Base-by-base conservation (phyloP, 2,113 vertebrate genomes). In the Leptocoma aspasia region DNA sequence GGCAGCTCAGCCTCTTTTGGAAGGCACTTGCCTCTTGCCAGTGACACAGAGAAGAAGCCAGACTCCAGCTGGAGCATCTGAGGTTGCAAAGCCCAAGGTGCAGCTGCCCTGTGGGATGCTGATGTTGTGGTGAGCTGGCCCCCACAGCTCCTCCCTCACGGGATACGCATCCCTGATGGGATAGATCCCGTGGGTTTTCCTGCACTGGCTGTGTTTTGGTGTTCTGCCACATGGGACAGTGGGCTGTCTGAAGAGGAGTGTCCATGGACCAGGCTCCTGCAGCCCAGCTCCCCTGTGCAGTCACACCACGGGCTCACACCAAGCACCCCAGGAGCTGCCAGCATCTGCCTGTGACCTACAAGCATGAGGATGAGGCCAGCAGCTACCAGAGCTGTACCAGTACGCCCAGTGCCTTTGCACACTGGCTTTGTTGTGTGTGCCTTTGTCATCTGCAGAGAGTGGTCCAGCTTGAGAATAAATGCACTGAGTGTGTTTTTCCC, bases 381-480 rank as follows among this genome's bases (percentile, higher is more conserved):
- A 47, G 42, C 72, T 59, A 1, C 22, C 17, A 6, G 61, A 44
- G 18, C 42, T 53, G 45, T 4, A 4, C 12, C n/a, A 14, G 2
- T 0, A 2, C 3, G 4, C 26, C 22, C 53, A 8, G 28, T 1
- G 60, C 5, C 53, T 15, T 1, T 65, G 90, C 69, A 44, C 5
- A 3, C 11, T 0, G 1, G 3, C 45, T 54, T 39, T 54, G n/a
- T 7, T 60, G 5, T 0, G 8, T 10, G 6, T 7, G 10, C 2
- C 1, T 39, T 14, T 63, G n/a, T 18, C 42, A 49, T 23, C 64
- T 59, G 78, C 84, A 53, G 13, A 65, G 72, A 82, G 69, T 11
- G 53, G 65, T 14, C 61, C 65, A 50, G 75, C 78, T 37, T 24
- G 28, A 21, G 27, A 47, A 47, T 15, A 54, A 70, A 63, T 4